Conservation (phyloP, 2,797 vertebrate genomes). For the Vultur gryphus region DNA sequence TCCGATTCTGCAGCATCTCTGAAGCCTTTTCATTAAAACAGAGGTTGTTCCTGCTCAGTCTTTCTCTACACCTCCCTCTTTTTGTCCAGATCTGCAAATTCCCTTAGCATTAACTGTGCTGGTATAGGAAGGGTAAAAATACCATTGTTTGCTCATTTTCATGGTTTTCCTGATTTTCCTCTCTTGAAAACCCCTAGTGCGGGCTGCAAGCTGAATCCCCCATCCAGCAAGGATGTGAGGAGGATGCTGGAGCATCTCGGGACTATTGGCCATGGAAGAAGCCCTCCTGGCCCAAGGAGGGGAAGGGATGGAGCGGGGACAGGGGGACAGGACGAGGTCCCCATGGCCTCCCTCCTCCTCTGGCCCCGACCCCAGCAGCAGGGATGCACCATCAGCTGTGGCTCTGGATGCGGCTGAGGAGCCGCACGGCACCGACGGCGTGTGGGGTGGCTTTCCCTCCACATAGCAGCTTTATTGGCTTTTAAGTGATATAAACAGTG, state of each 20-base stretch:
- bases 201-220: not conserved
- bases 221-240: not conserved
- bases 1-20: not conserved
- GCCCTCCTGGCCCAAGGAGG: not conserved
- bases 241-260: not conserved
- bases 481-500: not conserved
- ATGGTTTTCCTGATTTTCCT: not conserved
- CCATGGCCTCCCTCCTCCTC: not conserved
- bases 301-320: not conserved
- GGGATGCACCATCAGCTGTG: not conserved
- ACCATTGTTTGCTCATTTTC: not conserved
- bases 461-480: not conserved
- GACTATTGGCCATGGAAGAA: not conserved
- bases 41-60: not conserved
- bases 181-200: not conserved
- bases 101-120: not conserved
- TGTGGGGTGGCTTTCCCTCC: not conserved
- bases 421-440: not conserved
- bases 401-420: not conserved
- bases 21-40: not conserved
- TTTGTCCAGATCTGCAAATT: not conserved
- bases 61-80: not conserved
- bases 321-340: not conserved
- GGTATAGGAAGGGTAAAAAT: not conserved
- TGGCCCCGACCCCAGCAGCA: accelerated